Evolutionary conservation across 2,888 invertebrate species (phyloP).

Genomic region (Microplitis manilae): DNA sequence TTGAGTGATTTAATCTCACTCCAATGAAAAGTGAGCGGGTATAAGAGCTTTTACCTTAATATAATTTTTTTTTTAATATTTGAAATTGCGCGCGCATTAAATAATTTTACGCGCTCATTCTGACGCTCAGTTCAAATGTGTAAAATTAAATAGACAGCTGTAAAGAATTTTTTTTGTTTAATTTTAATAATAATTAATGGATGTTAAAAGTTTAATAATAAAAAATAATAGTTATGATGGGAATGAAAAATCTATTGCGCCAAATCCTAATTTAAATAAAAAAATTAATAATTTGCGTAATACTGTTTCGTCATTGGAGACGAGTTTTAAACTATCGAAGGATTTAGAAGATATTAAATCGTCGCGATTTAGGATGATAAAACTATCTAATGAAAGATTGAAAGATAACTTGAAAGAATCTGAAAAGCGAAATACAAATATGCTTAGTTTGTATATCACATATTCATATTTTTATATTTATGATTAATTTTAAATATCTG

Average conservation of each 20-base stretch:
- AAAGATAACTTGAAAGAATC: slow-evolving; percentile 54
- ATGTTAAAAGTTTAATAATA: background rate
- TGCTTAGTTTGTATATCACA: slow-evolving; percentile 56
- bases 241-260: background rate
- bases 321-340: slow-evolving; percentile 54
- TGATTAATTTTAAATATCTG: background rate
- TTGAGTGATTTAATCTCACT: too few relatives aligned
- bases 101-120: too few relatives aligned
- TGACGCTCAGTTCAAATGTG: too few relatives aligned
- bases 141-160: too few relatives aligned
- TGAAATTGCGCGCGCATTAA: too few relatives aligned
- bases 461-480: background rate
- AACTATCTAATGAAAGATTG: slow-evolving; percentile 48
- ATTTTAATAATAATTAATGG: background rate
- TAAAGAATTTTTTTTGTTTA: background rate
- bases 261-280: slow-evolving; percentile 15
- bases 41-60: too few relatives aligned
- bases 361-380: slow-evolving; percentile 53
- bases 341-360: slow-evolving; percentile 54
- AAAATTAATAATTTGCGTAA: slow-evolving; percentile 42
- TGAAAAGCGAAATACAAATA: slow-evolving; percentile 58
- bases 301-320: slow-evolving; percentile 51
- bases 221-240: too few relatives aligned
- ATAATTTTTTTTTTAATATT: too few relatives aligned
- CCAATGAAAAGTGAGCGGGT: too few relatives aligned